Percentiles rank a stretch among this genome's conserved stretches.
Evolutionary conservation across 1,140 invertebrate genomes (phyloP).

Genomic region (Neuroterus valhalla): DNA sequence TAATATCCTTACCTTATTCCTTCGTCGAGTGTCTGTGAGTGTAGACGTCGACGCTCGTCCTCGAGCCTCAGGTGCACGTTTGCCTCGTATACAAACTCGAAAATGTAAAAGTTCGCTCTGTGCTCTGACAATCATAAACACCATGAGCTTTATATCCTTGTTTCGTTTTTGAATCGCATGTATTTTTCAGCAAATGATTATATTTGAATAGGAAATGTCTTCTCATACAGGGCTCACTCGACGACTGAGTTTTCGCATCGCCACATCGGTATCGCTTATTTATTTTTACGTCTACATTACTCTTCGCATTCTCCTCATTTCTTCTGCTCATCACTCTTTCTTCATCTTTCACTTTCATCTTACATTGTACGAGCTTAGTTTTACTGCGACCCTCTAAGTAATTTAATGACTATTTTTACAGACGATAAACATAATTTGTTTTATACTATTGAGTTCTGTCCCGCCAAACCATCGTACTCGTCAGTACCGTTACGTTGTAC

Average conservation of each 20-base stretch:
- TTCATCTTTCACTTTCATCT: slow-evolving; percentile 45
- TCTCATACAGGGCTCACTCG: slow-evolving; percentile 73
- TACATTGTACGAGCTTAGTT: slow-evolving; percentile 18
- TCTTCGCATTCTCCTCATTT: slow-evolving; percentile 47
- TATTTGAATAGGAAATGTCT: slow-evolving; percentile 56
- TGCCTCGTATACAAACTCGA: slow-evolving; percentile 66
- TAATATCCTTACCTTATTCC: slow-evolving; percentile 54
- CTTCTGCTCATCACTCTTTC: slow-evolving; percentile 27
- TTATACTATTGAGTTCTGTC: slow-evolving; percentile 69
- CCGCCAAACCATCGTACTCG: slow-evolving; percentile 70
- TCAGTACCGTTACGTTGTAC: slow-evolving; percentile 74
- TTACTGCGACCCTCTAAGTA: slow-evolving; percentile 44
- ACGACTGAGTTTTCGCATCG: slow-evolving; percentile 63
- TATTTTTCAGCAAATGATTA: slow-evolving; percentile 1
- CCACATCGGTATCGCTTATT: slow-evolving; percentile 74
- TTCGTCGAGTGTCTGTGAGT: slow-evolving; percentile 52
- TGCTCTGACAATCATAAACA: slow-evolving; percentile 67
- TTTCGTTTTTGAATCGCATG: slow-evolving; percentile 32
- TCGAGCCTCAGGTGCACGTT: slow-evolving; percentile 73
- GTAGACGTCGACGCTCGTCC: slow-evolving; percentile 70
- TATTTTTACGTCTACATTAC: slow-evolving; percentile 69
- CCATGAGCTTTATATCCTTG: slow-evolving; percentile 40
- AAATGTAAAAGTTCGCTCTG: slow-evolving; percentile 72
- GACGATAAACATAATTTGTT: slow-evolving; percentile 57
- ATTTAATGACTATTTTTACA: slow-evolving; percentile 50